Conservation (phyloP, 1,140 invertebrate genomes). For the Zaprionus lachaisei region DNA sequence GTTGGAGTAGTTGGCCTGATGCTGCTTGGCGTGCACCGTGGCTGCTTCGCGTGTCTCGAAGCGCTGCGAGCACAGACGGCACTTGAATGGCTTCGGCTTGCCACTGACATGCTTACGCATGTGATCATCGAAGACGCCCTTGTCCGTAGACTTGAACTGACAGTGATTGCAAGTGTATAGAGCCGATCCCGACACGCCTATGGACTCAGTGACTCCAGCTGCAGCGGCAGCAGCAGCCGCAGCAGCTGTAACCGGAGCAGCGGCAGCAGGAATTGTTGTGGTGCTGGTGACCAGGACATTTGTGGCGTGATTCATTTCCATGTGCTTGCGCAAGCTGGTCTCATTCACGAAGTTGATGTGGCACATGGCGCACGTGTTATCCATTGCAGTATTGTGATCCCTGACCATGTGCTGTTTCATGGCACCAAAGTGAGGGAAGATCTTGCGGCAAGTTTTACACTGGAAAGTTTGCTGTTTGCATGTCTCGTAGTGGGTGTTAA, state of each 20-base stretch:
- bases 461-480: slow-evolving; percentile 84
- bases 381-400: slow-evolving; percentile 80
- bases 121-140: slow-evolving; percentile 76
- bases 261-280: slow-evolving; percentile 73
- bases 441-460: slow-evolving; percentile 83
- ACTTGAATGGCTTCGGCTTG: slow-evolving; percentile 84
- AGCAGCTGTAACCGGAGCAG: slow-evolving; percentile 63
- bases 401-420: slow-evolving; percentile 83
- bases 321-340: slow-evolving; percentile 78
- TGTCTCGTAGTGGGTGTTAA: slow-evolving; percentile 82
- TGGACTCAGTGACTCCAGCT: slow-evolving; percentile 45
- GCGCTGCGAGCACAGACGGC: slow-evolving; percentile 79
- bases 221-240: slow-evolving; percentile 59
- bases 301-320: slow-evolving; percentile 83
- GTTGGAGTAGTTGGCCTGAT: slow-evolving; percentile 82
- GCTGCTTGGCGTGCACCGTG: slow-evolving; percentile 81
- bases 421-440: slow-evolving; percentile 78
- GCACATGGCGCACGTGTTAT: slow-evolving; percentile 80
- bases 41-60: slow-evolving; percentile 83
- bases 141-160: slow-evolving; percentile 82
- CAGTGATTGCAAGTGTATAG: slow-evolving; percentile 82
- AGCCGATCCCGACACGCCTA: slow-evolving; percentile 48
- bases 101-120: slow-evolving; percentile 75
- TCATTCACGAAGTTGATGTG: slow-evolving; percentile 83
- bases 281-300: slow-evolving; percentile 82